Conservation (phyloP, 1,140 invertebrate species). For the Drosophila parabipectinata region DNA sequence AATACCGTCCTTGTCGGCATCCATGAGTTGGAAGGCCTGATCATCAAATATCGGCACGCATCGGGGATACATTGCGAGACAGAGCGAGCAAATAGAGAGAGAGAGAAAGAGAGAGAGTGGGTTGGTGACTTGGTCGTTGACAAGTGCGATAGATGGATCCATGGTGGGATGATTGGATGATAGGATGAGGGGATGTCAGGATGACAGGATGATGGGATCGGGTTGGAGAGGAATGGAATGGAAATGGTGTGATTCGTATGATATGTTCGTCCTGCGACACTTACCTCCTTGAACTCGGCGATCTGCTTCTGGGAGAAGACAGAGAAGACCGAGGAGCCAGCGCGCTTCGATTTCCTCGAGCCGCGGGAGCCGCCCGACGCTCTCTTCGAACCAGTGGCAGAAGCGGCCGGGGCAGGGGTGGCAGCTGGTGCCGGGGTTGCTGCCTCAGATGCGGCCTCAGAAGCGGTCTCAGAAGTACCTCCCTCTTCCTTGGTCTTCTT, state of each 20-base stretch:
- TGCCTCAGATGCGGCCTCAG: slow-evolving; percentile 86
- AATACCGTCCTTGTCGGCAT: slow-evolving; percentile 99
- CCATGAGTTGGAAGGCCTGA: slow-evolving; percentile 98
- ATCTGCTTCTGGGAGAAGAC: slow-evolving; percentile 98
- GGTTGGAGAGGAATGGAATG: slow-evolving; percentile 3
- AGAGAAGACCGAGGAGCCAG: slow-evolving; percentile 97
- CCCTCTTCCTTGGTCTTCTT: slow-evolving; percentile 91
- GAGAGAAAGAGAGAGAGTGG: slow-evolving; percentile 71
- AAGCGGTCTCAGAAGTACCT: slow-evolving; percentile 87
- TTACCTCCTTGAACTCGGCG: slow-evolving; percentile 97
- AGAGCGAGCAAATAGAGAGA: slow-evolving; percentile 44
- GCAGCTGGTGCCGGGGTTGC: slow-evolving; percentile 86
- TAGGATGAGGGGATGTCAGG: slow-evolving; percentile 1
- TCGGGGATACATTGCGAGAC: slow-evolving; percentile 73
- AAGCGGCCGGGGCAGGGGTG: slow-evolving; percentile 86
- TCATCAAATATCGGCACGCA: slow-evolving; percentile 14
- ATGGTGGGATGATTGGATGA: slow-evolving; percentile 16
- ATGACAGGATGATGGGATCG: slow-evolving; percentile 3
- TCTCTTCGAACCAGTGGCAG: slow-evolving; percentile 86
- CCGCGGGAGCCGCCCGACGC: slow-evolving; percentile 87
- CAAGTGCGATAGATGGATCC: slow-evolving; percentile 33
- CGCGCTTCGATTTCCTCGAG: slow-evolving; percentile 91
- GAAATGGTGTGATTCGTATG: slow-evolving; percentile 1
- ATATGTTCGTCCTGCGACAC: slow-evolving; percentile 27
- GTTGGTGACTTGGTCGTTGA: slow-evolving; percentile 72